A percentile compares a stretch with the other conserved stretches of the same genome.
These are phyloP conservation scores for Protaetia brevitarsis DNA, from an alignment of 1,140 invertebrate species.

Conservation along the genomic window DNA sequence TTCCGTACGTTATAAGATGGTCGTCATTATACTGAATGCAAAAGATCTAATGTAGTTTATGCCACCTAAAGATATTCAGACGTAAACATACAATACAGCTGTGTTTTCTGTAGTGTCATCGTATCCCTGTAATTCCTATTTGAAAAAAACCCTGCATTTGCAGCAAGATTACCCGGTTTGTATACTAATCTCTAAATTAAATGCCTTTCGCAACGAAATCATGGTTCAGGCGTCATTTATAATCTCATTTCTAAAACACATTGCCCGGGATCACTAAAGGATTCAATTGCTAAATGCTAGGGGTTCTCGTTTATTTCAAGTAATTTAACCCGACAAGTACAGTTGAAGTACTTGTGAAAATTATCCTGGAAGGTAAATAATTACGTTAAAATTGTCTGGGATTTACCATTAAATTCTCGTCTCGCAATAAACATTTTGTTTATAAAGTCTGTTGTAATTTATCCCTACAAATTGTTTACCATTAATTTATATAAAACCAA, in stretches of 20 bases:
- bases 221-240: background rate
- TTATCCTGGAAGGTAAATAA: background rate
- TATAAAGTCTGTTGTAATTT: background rate
- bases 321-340: background rate
- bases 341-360: slow-evolving; percentile 1
- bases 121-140: too few relatives aligned
- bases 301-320: background rate
- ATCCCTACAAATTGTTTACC: background rate
- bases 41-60: background rate
- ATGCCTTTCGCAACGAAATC: background rate
- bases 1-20: background rate
- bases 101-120: too few relatives aligned
- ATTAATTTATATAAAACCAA: background rate
- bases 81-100: too few relatives aligned
- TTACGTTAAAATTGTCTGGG: slow-evolving; percentile 6
- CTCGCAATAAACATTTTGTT: background rate
- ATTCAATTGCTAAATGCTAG: background rate
- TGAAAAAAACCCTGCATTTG: background rate
- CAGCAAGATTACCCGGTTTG: background rate
- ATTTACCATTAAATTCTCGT: background rate
- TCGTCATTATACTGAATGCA: slow-evolving; percentile 12
- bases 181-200: slow-evolving; percentile 3
- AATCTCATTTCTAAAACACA: background rate
- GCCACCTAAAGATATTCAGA: too few relatives aligned
- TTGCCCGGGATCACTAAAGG: background rate